These are phyloP conservation scores for Mastigias papua DNA, from an alignment of 30 jellyfish, hydroid and myxozoan genomes.

Conservation along the genomic window DNA sequence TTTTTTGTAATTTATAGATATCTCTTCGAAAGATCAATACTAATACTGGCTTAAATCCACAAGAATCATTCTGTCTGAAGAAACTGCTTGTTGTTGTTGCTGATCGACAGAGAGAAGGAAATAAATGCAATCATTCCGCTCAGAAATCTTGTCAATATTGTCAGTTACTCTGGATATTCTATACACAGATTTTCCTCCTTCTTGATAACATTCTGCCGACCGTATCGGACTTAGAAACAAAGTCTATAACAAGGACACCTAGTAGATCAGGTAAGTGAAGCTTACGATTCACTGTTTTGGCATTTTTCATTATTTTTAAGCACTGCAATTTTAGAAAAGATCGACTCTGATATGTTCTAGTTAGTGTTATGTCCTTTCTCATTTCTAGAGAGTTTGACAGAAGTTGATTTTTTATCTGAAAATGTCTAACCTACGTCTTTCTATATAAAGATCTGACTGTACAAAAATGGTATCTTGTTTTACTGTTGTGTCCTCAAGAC, in stretches of 20 bases:
- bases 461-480: too few species aligned
- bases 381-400: too few species aligned
- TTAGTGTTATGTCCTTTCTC: too few species aligned
- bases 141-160: constrained; percentile 77
- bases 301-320: not conserved
- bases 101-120: constrained; percentile 70
- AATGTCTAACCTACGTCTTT: too few species aligned
- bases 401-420: too few species aligned
- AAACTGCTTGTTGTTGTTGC: constrained; percentile 59
- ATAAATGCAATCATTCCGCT: constrained; percentile 63
- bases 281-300: not conserved
- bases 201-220: constrained; percentile 65
- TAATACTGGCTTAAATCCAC: constrained; percentile 5
- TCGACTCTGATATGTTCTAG: too few species aligned
- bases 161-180: constrained; percentile 72
- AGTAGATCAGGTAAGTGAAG: constrained; percentile 37
- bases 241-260: not conserved
- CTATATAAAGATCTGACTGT: too few species aligned
- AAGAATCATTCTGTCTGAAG: constrained; percentile 61
- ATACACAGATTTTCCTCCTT: constrained; percentile 75
- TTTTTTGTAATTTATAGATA: not conserved
- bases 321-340: too few species aligned
- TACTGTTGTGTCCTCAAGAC: too few species aligned
- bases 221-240: constrained; percentile 31
- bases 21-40: constrained; percentile 39